These are phyloP conservation scores for Coleophora deauratella DNA, from an alignment of 2,888 invertebrate genomes.

Conservation along the genomic window DNA sequence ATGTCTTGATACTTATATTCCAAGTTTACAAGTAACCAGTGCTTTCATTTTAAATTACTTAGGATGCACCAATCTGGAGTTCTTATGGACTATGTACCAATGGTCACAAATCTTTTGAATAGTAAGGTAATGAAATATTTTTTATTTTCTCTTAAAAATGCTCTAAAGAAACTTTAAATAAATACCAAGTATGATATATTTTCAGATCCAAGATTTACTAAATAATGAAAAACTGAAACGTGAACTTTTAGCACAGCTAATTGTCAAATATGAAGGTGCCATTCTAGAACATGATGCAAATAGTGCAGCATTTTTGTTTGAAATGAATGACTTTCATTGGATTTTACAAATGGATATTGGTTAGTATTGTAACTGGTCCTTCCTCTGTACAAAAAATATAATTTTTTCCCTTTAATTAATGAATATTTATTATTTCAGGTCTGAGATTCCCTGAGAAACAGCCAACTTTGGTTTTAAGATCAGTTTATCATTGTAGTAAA, in stretches of 20 bases:
- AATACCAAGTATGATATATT: conserved; percentile 4
- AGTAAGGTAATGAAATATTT: conserved; percentile 43
- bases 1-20: not conserved
- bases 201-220: conserved; percentile 54
- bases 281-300: conserved; percentile 61
- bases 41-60: conserved; percentile 19
- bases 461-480: conserved; percentile 68
- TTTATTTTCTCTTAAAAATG: not conserved
- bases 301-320: conserved; percentile 74
- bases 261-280: conserved; percentile 67
- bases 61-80: conserved; percentile 69
- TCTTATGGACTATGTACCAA: conserved; percentile 74
- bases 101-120: conserved; percentile 67
- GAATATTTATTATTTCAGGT: conserved; percentile 27
- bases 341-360: conserved; percentile 73
- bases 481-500: conserved; percentile 70
- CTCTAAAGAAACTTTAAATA: not conserved
- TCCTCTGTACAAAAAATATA: no score
- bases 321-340: conserved; percentile 77
- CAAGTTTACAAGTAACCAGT: no score
- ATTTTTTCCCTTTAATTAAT: conserved; percentile 2
- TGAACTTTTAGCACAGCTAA: conserved; percentile 56
- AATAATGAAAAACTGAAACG: conserved; percentile 61
- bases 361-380: conserved; percentile 23
- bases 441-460: conserved; percentile 70